Conservation (phyloP, 1,140 invertebrate species). For the Procambarus clarkii region DNA sequence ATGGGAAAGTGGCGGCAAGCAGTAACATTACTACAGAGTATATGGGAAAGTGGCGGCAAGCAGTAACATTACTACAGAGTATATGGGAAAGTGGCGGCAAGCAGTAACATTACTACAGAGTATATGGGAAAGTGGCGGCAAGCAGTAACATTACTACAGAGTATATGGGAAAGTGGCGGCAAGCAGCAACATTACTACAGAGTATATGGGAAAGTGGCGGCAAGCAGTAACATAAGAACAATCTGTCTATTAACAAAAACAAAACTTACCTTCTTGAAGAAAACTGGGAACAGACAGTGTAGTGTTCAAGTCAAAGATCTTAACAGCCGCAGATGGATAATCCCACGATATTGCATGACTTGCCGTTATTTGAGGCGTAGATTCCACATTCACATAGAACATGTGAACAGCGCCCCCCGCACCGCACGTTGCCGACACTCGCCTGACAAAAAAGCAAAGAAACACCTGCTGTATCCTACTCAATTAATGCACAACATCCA, state of each 20-base stretch:
- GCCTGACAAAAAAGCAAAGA: slow-evolving; percentile 16
- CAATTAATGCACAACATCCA: neutral
- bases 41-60: too few relatives aligned
- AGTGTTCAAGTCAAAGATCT: slow-evolving; percentile 23
- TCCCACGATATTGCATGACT: slow-evolving; percentile 37
- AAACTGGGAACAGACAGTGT: slow-evolving; percentile 3
- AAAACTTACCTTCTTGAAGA: slow-evolving; percentile 26
- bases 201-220: too few relatives aligned
- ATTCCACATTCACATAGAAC: slow-evolving; percentile 34
- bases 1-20: too few relatives aligned
- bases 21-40: too few relatives aligned
- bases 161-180: too few relatives aligned
- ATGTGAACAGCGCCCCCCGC: slow-evolving; percentile 42
- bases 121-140: too few relatives aligned
- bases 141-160: too few relatives aligned
- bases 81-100: too few relatives aligned
- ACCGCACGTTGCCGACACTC: slow-evolving; percentile 31
- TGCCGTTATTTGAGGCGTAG: slow-evolving; percentile 14
- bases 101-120: too few relatives aligned
- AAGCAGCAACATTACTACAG: too few relatives aligned
- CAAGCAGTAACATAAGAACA: too few relatives aligned
- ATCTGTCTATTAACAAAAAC: neutral
- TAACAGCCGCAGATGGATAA: slow-evolving; percentile 45
- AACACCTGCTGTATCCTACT: neutral
- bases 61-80: too few relatives aligned